Evolutionary conservation across 2,797 vertebrate species (phyloP).

Genomic region (Sebastes oblongus): DNA sequence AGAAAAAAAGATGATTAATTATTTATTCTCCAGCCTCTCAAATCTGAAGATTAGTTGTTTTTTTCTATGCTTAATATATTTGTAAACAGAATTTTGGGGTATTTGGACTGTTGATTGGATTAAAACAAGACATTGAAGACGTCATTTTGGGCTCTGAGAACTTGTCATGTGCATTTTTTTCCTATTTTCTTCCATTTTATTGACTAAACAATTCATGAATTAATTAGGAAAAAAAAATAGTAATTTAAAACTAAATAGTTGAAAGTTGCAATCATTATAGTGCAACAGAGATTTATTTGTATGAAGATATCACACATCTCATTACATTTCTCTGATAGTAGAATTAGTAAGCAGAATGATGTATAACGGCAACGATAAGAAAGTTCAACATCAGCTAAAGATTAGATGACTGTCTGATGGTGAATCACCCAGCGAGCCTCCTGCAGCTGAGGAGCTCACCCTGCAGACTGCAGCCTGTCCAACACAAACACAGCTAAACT

Average conservation of each 20-base stretch:
- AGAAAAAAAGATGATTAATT: not conserved
- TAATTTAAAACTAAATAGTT: too few species aligned
- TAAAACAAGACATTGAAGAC: too few species aligned
- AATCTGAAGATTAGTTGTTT: not conserved
- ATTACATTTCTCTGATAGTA: not conserved
- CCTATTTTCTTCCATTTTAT: too few species aligned
- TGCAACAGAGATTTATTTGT: not conserved
- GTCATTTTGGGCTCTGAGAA: too few species aligned
- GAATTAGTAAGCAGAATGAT: not conserved
- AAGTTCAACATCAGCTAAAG: not conserved
- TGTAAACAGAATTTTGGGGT: not conserved
- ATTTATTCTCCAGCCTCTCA: not conserved
- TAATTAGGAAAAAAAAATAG: too few species aligned
- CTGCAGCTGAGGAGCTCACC: slow-evolving; percentile 27
- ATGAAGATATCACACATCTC: not conserved
- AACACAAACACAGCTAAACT: slow-evolving; percentile 52
- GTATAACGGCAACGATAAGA: not conserved
- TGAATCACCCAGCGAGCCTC: too few species aligned
- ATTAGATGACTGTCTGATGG: not conserved
- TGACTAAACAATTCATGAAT: too few species aligned
- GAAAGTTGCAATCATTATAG: not conserved
- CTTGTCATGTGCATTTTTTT: not conserved
- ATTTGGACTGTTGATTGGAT: not conserved
- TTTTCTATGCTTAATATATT: not conserved
- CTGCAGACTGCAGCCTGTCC: slow-evolving; percentile 10